Conservation (phyloP, 2,888 invertebrate species). For the Drosophila nigritarsus region DNA sequence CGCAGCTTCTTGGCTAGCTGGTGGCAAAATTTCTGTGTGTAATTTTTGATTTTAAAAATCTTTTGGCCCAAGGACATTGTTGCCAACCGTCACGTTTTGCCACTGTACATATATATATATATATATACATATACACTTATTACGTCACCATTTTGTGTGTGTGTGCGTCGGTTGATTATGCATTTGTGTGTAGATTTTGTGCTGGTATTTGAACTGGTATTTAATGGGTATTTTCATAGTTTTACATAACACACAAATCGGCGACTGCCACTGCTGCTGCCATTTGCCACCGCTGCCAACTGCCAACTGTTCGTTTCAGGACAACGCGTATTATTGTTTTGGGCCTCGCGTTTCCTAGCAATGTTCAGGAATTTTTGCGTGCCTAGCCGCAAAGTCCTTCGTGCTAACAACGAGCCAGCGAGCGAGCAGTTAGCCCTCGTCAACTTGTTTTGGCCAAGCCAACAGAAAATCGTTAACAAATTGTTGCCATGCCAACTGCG, state of each 20-base stretch:
- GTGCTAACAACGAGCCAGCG: slow-evolving; percentile 50
- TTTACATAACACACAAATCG: slow-evolving; percentile 54
- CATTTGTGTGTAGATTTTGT: slow-evolving; percentile 18
- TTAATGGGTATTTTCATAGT: slow-evolving; percentile 30
- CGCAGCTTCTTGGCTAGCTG: slow-evolving; percentile 72
- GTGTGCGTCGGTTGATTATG: slow-evolving; percentile 12
- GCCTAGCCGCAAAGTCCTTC: slow-evolving; percentile 42
- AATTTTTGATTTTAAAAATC: slow-evolving; percentile 79
- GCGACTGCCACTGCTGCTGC: slow-evolving; percentile 65
- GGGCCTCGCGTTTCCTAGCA: slow-evolving; percentile 83
- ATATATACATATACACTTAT: slow-evolving; percentile 2
- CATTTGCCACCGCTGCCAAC: slow-evolving; percentile 72
- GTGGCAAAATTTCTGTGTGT: slow-evolving; percentile 74
- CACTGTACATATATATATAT: not conserved
- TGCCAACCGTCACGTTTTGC: slow-evolving; percentile 14
- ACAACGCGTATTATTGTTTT: slow-evolving; percentile 69
- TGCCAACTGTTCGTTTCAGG: slow-evolving; percentile 70
- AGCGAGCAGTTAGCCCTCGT: slow-evolving; percentile 46
- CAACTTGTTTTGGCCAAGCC: slow-evolving; percentile 66
- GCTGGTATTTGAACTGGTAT: slow-evolving; percentile 29
- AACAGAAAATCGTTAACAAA: slow-evolving; percentile 68
- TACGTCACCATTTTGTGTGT: slow-evolving; percentile 71
- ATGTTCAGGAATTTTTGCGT: slow-evolving; percentile 72
- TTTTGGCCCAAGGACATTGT: slow-evolving; percentile 81
- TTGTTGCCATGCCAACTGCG: slow-evolving; percentile 60